Conservation (phyloP, 2,113 vertebrate species). For the Diadophis punctatus region DNA sequence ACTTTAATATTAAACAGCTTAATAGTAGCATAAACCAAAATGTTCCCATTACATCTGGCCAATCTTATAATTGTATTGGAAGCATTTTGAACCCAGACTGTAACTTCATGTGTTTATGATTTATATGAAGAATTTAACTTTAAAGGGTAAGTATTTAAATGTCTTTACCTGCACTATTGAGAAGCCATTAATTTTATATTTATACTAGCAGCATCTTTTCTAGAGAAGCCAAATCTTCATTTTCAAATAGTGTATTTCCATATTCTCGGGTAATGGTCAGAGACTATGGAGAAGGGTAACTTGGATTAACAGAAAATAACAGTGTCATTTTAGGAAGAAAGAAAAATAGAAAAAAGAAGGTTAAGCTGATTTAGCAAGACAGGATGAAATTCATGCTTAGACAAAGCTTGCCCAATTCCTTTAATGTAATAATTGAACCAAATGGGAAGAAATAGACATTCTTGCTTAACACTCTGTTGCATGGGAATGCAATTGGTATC, state of each 20-base stretch:
- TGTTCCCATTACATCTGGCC: neutral
- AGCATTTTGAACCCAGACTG: neutral
- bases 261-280: neutral
- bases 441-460: neutral
- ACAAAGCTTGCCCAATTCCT: neutral
- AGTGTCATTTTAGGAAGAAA: neutral
- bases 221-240: neutral
- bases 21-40: neutral
- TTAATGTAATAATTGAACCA: neutral
- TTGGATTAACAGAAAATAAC: neutral
- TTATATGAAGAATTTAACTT: neutral
- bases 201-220: neutral
- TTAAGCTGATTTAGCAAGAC: neutral
- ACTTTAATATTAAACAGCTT: neutral
- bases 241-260: neutral
- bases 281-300: neutral
- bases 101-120: neutral
- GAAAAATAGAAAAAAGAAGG: neutral
- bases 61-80: neutral
- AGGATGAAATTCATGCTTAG: neutral
- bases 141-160: neutral
- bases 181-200: neutral
- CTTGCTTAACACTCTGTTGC: neutral
- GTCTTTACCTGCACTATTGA: neutral
- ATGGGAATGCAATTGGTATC: neutral